Evolutionary conservation across 2,888 invertebrate species (phyloP), one percentile per base, ranked within the genome.

Genomic region (Cyclophora punctaria): DNA sequence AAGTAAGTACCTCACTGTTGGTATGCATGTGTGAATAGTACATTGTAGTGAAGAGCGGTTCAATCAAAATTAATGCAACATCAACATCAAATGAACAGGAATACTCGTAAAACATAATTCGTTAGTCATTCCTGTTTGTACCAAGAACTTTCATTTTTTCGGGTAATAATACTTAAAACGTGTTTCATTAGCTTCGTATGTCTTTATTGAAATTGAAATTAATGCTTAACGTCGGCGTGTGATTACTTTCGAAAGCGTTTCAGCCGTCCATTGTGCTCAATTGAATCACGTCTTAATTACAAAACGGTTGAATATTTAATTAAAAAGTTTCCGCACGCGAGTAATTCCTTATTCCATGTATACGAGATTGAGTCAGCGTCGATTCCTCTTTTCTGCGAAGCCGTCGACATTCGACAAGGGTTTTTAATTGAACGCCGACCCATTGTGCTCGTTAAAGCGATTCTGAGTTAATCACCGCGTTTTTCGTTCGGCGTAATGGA

Each of bases 361-460:
- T 83, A 85, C 81, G 77, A 79, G 82, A 84, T 85, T 80, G 83
- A 83, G 83, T 81, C 79, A 77, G 81, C 76, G 75, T 75, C 80
- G 80, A 80, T 77, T 80, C 75, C 79, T 77, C 77, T 80, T 75
- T 80, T 78, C 79, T 72, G 76, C 74, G 79, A 80, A 82, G 73
- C 75, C 75, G 78, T 78, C 78, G 78, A 79, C 80, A 77, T 80
- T 80, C 84, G 82, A 84, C 84, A 83, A 85, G 85, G 80, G 80
- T 79, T 85, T 86, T 86, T 85, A 87, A 86, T 87, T 85, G 86
- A 85, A 84, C 77, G 76, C 53, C 79, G 73, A 73, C 80, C 83
- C 81, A 85, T 86, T 85, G 85, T 87, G 78, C 80, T 83, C 83
- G 85, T 84, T 86, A 85, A 84, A 84, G 73, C 83, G 80, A 83